Evolutionary conservation across 2,888 invertebrate species (phyloP).

Genomic region (Priapulus caudatus): DNA sequence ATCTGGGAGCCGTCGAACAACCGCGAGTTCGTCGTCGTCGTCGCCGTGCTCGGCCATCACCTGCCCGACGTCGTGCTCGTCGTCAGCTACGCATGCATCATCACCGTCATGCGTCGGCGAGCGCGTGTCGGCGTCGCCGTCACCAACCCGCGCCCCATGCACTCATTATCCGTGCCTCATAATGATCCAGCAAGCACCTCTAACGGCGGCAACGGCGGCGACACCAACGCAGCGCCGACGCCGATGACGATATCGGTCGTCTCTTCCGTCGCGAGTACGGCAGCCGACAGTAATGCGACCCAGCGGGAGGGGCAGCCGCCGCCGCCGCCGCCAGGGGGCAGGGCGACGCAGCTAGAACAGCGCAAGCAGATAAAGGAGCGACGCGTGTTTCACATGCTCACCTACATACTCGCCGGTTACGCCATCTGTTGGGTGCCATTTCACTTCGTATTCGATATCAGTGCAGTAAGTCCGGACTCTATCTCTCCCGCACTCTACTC

Average conservation of each 20-base stretch:
- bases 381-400: not conserved
- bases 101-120: slow-evolving; percentile 23
- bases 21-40: slow-evolving; percentile 29
- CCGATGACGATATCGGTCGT: not conserved
- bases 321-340: not conserved
- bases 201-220: not conserved
- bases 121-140: slow-evolving; percentile 11
- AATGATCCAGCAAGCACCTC: not conserved
- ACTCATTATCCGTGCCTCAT: not conserved
- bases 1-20: slow-evolving; percentile 32
- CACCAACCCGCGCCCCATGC: not conserved
- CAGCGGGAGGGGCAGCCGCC: not conserved
- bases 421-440: slow-evolving; percentile 3
- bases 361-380: not conserved
- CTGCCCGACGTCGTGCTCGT: slow-evolving; percentile 27
- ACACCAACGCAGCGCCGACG: not conserved
- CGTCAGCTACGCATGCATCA: slow-evolving; percentile 28
- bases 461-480: not conserved
- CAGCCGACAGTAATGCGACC: no score
- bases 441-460: slow-evolving; percentile 3
- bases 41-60: slow-evolving; percentile 32
- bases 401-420: not conserved
- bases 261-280: no score
- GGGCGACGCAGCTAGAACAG: not conserved
- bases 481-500: not conserved